Evolutionary conservation across 2,888 invertebrate species (phyloP).

Genomic region (Hipparchia semele): DNA sequence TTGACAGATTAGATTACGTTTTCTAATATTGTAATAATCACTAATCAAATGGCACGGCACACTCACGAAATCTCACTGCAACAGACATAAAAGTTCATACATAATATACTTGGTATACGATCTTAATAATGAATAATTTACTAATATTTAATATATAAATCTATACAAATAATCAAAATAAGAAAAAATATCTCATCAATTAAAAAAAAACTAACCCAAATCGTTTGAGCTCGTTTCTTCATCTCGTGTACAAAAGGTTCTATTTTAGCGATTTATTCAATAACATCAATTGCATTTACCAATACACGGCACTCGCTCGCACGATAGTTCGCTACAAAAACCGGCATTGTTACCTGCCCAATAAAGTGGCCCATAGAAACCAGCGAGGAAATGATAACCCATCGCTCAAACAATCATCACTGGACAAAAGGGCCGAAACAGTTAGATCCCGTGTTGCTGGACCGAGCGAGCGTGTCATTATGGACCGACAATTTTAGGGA

Average conservation of each 20-base stretch:
- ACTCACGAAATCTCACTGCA: too few species aligned
- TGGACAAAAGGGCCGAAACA: constrained; percentile 75
- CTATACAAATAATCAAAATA: too few species aligned
- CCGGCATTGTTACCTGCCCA: constrained; percentile 54
- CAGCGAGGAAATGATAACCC: constrained; percentile 54
- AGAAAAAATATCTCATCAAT: too few species aligned
- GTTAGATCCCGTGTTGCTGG: constrained; percentile 64
- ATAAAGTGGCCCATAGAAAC: constrained; percentile 45
- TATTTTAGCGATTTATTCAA: neutral
- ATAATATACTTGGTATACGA: too few species aligned
- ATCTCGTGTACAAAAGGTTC: neutral
- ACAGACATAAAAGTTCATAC: too few species aligned
- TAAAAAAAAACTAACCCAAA: too few species aligned
- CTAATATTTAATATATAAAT: too few species aligned
- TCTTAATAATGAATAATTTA: too few species aligned
- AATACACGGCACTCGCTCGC: constrained; percentile 3
- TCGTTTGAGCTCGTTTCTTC: neutral
- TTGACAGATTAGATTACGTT: too few species aligned
- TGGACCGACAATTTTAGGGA: constrained; percentile 54
- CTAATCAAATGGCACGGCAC: too few species aligned
- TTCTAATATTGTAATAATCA: too few species aligned
- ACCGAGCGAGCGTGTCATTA: constrained; percentile 67
- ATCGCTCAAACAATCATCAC: constrained; percentile 67
- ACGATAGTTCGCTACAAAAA: constrained; percentile 44
- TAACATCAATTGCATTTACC: constrained; percentile 10